These are phyloP conservation scores for Kryptolebias ocellatus DNA, from an alignment of 2,797 vertebrate species.

Conservation along the genomic window DNA sequence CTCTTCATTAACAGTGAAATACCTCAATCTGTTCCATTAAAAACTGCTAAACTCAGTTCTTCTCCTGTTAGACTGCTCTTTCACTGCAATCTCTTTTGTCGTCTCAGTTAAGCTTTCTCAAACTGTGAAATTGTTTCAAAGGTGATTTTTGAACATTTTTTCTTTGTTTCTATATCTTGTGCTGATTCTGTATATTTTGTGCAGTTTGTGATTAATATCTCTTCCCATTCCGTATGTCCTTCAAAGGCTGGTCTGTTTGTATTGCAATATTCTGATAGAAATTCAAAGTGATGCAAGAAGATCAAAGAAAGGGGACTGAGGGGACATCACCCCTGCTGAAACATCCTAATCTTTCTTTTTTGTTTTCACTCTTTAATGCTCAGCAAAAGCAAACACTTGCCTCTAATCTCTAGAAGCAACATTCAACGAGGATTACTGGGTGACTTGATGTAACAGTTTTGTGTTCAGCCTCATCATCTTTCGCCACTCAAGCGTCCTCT, in stretches of 20 bases:
- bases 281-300: slow-evolving; percentile 1
- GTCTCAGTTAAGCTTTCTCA: slow-evolving; percentile 15
- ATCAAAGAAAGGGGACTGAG: slow-evolving; percentile 7
- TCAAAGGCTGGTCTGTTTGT: slow-evolving; percentile 16
- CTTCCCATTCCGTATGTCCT: slow-evolving; percentile 23
- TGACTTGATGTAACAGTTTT: slow-evolving; percentile 45
- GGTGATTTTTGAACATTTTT: background rate
- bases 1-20: background rate
- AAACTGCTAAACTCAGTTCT: background rate
- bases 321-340: slow-evolving; percentile 6
- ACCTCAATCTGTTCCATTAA: background rate
- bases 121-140: slow-evolving; percentile 2
- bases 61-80: background rate
- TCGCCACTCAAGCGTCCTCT: slow-evolving; percentile 7
- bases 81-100: background rate
- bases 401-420: slow-evolving; percentile 60
- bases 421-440: slow-evolving; percentile 51
- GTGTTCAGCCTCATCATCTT: slow-evolving; percentile 38
- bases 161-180: slow-evolving; percentile 4
- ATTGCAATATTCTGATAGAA: slow-evolving; percentile 7
- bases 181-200: slow-evolving; percentile 11
- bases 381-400: slow-evolving; percentile 50
- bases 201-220: slow-evolving; percentile 15
- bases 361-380: slow-evolving; percentile 33
- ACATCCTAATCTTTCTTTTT: slow-evolving; percentile 45